Evolutionary conservation across 2,888 invertebrate species (phyloP), one percentile per base, ranked within the genome.

Genomic region (Apamea anceps): DNA sequence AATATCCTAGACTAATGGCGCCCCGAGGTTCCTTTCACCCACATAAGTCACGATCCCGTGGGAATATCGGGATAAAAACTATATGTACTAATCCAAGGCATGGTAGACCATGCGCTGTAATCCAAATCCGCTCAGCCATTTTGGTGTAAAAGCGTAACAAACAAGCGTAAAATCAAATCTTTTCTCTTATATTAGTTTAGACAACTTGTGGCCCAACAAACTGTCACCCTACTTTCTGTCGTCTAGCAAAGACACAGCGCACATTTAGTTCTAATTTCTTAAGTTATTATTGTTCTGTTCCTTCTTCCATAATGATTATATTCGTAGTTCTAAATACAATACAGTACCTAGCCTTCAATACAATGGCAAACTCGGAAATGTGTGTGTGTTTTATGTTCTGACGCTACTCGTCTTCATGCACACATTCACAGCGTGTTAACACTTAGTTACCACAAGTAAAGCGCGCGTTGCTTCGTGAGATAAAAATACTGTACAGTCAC

Each of bases 261-360:
- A 42, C 1, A 0, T 57, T 68, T 74, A 72, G 73, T 73, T 79
- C 0, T 71, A 79, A 74, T 72, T 71, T 72, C 32, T 51, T 79
- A 81, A 76, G 67, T 76, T 74, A 45, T 75, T 62, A 45, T 75
- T 63, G 8, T 28, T 81, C 62, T 45, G 79, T 82, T 86, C 81
- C 79, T 88, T 72, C 71, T 63, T 71, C 37, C 37, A 67, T 72
- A 37, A 10, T 68, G n/a, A 86, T 76, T 82, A 67, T 79, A 66
- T 71, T 73, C 45, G 12, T 81, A 79, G 42, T 71, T 63, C 54
- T 73, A 76, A 70, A 18, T 75, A 67, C n/a, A 67, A 21, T 79
- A 70, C 21, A 54, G 13, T 62, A 32, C 28, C 37, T 4, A 45
- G 10, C 3, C 5, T 13, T 62, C 12, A 37, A 70, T 37, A n/a